Percentiles rank a stretch among this genome's conserved stretches.
phyloP scores from a whole-genome alignment of 2,888 invertebrate species.

The Conomelus anceps region DNA sequence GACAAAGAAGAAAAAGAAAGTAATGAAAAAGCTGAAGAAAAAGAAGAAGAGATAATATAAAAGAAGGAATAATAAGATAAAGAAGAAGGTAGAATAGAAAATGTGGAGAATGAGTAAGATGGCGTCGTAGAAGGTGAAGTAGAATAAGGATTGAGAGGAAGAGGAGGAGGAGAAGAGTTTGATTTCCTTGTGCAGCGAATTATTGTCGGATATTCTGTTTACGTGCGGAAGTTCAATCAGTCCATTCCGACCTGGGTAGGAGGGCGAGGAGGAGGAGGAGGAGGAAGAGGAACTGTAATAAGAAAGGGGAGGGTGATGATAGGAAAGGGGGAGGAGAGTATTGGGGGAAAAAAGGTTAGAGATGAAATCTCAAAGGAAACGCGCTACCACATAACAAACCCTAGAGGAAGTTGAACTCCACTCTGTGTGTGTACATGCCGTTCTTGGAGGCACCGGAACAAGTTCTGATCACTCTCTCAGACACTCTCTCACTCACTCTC shows the following conservation, averaged over 20 bases:
- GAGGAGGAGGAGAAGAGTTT: not conserved
- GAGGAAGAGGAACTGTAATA: not conserved
- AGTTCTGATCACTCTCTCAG: not conserved
- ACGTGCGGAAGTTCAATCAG: not conserved
- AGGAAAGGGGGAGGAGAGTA: not conserved
- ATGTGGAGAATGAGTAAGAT: not conserved
- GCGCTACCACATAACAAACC: not conserved
- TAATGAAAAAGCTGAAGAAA: no score
- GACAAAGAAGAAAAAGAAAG: no score
- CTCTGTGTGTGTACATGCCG: not conserved
- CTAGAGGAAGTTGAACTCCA: not conserved
- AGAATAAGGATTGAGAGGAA: not conserved
- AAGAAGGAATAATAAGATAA: no score
- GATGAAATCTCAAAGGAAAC: not conserved
- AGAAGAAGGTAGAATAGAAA: no score
- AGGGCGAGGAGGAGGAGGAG: not conserved
- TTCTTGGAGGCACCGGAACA: no score
- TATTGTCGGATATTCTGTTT: not conserved
- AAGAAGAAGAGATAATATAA: no score
- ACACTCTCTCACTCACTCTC: not conserved
- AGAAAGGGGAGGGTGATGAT: not conserved
- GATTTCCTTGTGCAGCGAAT: not conserved
- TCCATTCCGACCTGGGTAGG: not conserved
- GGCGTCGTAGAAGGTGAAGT: not conserved
- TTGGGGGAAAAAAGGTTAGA: not conserved